phyloP scores from a whole-genome alignment of 1,140 invertebrate species.

The Drosophila lini region DNA sequence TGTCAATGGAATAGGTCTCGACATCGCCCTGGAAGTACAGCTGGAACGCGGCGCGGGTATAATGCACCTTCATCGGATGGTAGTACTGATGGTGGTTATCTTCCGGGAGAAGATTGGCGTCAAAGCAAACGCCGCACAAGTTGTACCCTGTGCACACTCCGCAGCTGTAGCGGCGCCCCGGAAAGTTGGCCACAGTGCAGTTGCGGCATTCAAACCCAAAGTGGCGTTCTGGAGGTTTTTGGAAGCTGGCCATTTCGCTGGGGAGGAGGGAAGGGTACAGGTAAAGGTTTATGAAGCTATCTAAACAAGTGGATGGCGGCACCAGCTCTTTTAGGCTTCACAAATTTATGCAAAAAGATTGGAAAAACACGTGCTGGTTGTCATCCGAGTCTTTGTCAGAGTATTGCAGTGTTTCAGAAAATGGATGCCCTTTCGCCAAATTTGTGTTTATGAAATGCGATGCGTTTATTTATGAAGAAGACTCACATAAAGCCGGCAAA shows the following conservation, averaged over 20 bases:
- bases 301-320: neutral
- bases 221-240: constrained; percentile 35
- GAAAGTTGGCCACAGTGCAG: constrained; percentile 18
- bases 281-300: neutral
- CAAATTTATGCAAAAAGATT: neutral
- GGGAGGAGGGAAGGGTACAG: neutral
- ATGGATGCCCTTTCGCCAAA: neutral
- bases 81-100: constrained; percentile 34
- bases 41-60: constrained; percentile 30
- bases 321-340: neutral
- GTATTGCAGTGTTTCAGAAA: neutral
- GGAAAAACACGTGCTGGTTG: neutral
- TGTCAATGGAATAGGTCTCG: constrained; percentile 7
- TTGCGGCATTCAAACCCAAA: constrained; percentile 34
- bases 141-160: constrained; percentile 42
- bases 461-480: neutral
- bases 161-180: constrained; percentile 53
- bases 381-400: neutral
- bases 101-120: constrained; percentile 2
- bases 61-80: constrained; percentile 46
- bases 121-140: constrained; percentile 46
- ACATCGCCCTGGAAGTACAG: constrained; percentile 36
- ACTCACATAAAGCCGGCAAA: neutral
- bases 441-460: constrained; percentile 6
- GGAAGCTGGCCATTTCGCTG: neutral